These are phyloP conservation scores for Coptodon rendalli DNA, from an alignment of 2,113 vertebrate genomes.

Conservation along the genomic window DNA sequence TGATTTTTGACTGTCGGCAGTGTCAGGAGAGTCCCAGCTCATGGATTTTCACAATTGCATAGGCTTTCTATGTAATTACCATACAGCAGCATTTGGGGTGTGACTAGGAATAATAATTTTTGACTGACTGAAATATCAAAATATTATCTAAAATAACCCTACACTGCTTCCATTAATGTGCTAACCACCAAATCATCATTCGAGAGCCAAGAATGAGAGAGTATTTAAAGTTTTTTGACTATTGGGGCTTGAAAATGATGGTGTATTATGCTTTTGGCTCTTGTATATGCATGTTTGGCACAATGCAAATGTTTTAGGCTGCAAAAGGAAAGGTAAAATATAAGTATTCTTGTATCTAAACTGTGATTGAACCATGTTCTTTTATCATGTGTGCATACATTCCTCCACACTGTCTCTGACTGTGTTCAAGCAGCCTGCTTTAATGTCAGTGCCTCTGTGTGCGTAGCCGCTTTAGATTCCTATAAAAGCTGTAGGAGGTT, in stretches of 20 bases:
- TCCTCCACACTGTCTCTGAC: neutral
- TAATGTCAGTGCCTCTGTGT: neutral
- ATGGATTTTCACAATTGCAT: neutral
- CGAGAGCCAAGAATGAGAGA: neutral
- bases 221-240: neutral
- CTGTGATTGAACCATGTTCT: neutral
- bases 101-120: neutral
- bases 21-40: neutral
- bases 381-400: neutral
- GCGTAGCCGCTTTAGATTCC: neutral
- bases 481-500: slow-evolving; percentile 38
- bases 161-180: neutral
- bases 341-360: neutral
- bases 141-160: neutral
- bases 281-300: neutral
- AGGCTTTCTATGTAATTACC: neutral
- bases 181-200: neutral
- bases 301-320: neutral
- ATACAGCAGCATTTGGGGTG: neutral
- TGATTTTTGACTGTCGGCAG: neutral
- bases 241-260: rapidly evolving
- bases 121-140: neutral
- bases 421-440: neutral
- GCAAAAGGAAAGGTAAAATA: neutral
- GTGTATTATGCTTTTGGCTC: neutral